Evolutionary conservation across 2,113 vertebrate genomes (phyloP).

Genomic region (Petromus typicus): DNA sequence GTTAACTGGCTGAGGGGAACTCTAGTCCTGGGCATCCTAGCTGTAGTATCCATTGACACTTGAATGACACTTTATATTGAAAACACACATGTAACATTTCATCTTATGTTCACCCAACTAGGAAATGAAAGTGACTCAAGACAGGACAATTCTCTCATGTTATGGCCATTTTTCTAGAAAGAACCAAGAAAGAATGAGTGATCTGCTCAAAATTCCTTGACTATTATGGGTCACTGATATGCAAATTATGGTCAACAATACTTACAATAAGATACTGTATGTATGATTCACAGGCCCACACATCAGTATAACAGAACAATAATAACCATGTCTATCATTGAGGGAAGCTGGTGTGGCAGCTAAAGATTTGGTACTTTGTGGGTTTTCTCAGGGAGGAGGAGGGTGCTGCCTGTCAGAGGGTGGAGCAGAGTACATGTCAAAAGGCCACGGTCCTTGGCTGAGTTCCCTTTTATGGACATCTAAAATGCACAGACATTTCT

Average conservation of each 20-base stretch:
- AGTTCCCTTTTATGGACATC: not conserved
- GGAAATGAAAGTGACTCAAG: not conserved
- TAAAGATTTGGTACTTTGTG: not conserved
- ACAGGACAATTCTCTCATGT: not conserved
- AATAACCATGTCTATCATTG: not conserved
- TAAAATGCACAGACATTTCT: too few relatives aligned
- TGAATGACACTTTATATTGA: not conserved
- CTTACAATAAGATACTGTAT: not conserved
- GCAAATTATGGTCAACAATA: not conserved
- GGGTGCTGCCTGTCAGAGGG: not conserved
- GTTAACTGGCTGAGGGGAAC: not conserved
- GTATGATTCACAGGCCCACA: not conserved
- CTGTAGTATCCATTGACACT: not conserved
- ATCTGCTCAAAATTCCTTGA: constrained; percentile 27
- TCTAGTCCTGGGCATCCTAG: not conserved
- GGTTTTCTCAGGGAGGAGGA: not conserved
- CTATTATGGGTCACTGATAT: not conserved
- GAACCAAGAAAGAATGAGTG: not conserved
- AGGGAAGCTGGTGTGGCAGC: not conserved
- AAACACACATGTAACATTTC: not conserved
- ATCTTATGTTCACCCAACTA: not conserved
- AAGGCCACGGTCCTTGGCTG: not conserved
- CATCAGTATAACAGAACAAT: not conserved
- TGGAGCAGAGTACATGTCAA: not conserved
- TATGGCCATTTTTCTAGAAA: not conserved